These are phyloP conservation scores for Perognathus longimembris DNA, from an alignment of 2,113 vertebrate species.

Conservation along the genomic window DNA sequence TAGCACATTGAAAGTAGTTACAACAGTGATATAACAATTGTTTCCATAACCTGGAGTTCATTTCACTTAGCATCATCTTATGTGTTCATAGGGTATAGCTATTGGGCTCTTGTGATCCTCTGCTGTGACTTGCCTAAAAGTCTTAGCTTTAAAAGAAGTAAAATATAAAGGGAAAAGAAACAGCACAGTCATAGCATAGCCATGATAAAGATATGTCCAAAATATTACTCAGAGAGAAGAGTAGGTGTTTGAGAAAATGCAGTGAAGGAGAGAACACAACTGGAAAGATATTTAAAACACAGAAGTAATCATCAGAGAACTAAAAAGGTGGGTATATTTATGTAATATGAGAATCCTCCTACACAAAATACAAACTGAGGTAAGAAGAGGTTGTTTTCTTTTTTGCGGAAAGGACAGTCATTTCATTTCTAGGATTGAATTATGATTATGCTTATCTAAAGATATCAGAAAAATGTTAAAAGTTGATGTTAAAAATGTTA, in stretches of 20 bases:
- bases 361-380: no score
- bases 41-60: no score
- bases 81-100: no score
- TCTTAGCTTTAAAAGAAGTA: constrained; percentile 32
- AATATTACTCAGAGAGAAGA: background rate
- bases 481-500: background rate
- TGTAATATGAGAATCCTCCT: no score
- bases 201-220: background rate
- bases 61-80: no score
- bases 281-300: background rate
- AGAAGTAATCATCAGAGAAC: background rate
- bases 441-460: constrained; percentile 39
- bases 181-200: background rate
- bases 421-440: constrained; percentile 42
- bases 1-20: no score
- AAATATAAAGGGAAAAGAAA: constrained; percentile 4
- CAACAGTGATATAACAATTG: no score
- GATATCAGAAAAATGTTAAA: constrained; percentile 18
- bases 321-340: background rate
- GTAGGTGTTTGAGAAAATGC: background rate
- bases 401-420: constrained; percentile 11
- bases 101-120: no score
- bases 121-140: no score
- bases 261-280: background rate
- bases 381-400: background rate